Conservation (phyloP, 2,888 invertebrate genomes). For the Unio pictorum region DNA sequence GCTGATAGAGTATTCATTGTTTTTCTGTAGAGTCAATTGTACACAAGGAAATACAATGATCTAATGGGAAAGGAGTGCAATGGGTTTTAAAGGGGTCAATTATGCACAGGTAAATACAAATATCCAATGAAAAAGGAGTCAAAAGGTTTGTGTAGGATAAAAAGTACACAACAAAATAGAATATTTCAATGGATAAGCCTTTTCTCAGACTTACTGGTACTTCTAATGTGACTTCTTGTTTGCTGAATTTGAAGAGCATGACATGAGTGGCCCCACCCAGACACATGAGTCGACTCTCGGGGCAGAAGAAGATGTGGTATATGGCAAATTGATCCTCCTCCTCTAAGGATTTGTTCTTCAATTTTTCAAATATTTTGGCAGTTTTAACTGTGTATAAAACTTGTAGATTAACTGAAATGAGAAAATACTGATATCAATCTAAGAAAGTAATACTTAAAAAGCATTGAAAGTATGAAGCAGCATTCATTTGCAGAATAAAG, state of each 20-base stretch:
- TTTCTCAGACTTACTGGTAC: constrained; percentile 58
- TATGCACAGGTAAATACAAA: too few species aligned
- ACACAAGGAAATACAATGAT: too few species aligned
- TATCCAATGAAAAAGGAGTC: too few species aligned
- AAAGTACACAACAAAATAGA: neutral
- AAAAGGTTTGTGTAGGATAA: neutral
- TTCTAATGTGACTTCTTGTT: constrained; percentile 82
- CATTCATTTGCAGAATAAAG: too few species aligned
- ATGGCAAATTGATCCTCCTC: constrained; percentile 92
- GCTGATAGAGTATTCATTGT: too few species aligned
- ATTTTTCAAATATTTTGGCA: constrained; percentile 89
- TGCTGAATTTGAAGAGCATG: constrained; percentile 95
- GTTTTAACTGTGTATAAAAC: constrained; percentile 98
- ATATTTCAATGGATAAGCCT: neutral
- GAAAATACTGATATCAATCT: constrained; percentile 5
- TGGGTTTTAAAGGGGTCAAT: too few species aligned
- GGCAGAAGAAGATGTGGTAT: constrained; percentile 91
- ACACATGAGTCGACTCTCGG: constrained; percentile 91
- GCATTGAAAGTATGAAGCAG: neutral
- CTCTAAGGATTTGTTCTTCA: constrained; percentile 71
- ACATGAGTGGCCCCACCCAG: constrained; percentile 95
- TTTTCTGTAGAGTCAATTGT: too few species aligned
- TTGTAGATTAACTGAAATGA: constrained; percentile 85
- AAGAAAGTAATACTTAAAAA: neutral
- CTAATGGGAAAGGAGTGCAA: too few species aligned